phyloP scores from a whole-genome alignment of 2,888 invertebrate genomes.

The Hirtodrosophila confusa region DNA sequence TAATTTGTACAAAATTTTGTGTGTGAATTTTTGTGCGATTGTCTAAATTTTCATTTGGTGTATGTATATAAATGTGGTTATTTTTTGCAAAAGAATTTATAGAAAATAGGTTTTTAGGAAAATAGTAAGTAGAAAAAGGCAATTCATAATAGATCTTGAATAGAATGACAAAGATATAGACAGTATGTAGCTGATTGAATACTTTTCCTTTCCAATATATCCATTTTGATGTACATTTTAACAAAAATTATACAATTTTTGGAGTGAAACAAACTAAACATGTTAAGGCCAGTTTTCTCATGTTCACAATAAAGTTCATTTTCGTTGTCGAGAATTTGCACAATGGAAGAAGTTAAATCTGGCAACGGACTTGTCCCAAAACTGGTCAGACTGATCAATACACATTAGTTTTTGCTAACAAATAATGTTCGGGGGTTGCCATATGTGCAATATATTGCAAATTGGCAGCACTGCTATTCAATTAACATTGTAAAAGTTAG shows the following conservation, averaged over 20 bases:
- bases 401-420: too few relatives aligned
- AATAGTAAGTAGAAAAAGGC: slow-evolving; percentile 45
- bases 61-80: slow-evolving; percentile 71
- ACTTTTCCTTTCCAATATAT: slow-evolving; percentile 47
- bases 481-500: too few relatives aligned
- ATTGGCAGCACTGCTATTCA: too few relatives aligned
- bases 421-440: too few relatives aligned
- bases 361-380: too few relatives aligned
- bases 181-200: slow-evolving; percentile 44
- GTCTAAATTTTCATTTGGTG: slow-evolving; percentile 57
- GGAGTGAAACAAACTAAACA: slow-evolving; percentile 9
- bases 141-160: slow-evolving; percentile 56
- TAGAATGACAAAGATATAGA: slow-evolving; percentile 44
- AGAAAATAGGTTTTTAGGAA: slow-evolving; percentile 38
- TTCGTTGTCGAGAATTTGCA: too few relatives aligned
- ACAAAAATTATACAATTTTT: slow-evolving; percentile 18
- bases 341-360: too few relatives aligned
- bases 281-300: background rate
- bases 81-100: slow-evolving; percentile 65
- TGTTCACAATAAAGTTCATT: too few relatives aligned
- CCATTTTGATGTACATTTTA: slow-evolving; percentile 35
- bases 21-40: slow-evolving; percentile 70
- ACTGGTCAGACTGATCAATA: too few relatives aligned
- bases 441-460: too few relatives aligned
- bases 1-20: slow-evolving; percentile 44